phyloP scores from a whole-genome alignment of 64 coral and sea anemone genomes.

The Stylophora pistillata region DNA sequence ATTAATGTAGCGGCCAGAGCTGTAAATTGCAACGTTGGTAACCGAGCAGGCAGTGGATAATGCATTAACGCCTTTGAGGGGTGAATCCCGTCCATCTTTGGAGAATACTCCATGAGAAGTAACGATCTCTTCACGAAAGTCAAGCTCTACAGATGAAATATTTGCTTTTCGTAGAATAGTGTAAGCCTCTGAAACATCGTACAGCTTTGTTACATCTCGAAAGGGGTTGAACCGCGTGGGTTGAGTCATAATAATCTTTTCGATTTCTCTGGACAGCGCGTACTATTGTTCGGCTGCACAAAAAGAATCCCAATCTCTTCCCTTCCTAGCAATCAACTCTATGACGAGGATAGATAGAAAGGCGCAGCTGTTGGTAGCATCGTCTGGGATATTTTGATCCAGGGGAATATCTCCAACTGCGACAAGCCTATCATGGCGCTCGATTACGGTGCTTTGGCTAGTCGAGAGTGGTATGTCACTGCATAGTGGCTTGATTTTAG shows the following conservation, averaged over 20 bases:
- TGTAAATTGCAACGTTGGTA: constrained; percentile 43
- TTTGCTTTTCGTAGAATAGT: constrained; percentile 42
- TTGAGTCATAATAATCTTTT: constrained; percentile 14
- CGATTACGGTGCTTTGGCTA: constrained; percentile 65
- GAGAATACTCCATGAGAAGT: constrained; percentile 39
- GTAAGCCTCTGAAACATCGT: constrained; percentile 67
- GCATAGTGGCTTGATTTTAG: not conserved
- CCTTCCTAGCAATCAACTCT: constrained; percentile 21
- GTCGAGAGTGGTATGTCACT: constrained; percentile 28
- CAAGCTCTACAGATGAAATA: constrained; percentile 33
- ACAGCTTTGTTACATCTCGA: constrained; percentile 32
- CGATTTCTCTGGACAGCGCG: constrained; percentile 29
- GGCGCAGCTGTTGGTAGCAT: constrained; percentile 63
- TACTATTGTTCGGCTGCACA: constrained; percentile 5
- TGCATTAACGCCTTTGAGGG: constrained; percentile 38
- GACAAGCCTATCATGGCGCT: constrained; percentile 37
- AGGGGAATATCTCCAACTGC: constrained; percentile 35
- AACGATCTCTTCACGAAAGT: constrained; percentile 61
- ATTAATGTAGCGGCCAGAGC: constrained; percentile 38
- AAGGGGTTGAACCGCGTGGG: constrained; percentile 40
- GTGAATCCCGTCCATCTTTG: constrained; percentile 33
- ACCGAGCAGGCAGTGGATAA: not conserved
- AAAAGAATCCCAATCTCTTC: not conserved
- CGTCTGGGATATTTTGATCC: constrained; percentile 6
- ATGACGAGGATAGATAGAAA: constrained; percentile 57